Conservation (phyloP, 2,113 vertebrate genomes). For the Meles meles region DNA sequence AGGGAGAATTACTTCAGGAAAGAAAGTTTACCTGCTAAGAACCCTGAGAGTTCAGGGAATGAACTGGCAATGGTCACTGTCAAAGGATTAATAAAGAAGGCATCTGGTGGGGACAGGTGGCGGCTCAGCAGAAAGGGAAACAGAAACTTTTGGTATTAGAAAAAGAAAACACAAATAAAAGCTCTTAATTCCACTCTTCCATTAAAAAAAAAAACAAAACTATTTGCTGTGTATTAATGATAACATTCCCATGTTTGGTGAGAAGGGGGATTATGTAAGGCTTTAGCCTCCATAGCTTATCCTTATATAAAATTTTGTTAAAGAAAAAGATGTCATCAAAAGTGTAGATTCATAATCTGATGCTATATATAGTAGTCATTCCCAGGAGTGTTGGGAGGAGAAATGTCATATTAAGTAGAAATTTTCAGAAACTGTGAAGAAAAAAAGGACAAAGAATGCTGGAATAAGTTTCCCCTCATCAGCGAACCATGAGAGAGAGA, state of each 20-base stretch:
- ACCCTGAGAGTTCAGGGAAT: neutral
- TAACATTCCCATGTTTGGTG: neutral
- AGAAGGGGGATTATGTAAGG: neutral
- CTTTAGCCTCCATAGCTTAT: neutral
- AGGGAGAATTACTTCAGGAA: neutral
- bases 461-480: neutral
- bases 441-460: neutral
- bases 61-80: neutral
- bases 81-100: conserved; percentile 48
- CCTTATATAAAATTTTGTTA: neutral
- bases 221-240: neutral
- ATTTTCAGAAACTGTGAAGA: neutral
- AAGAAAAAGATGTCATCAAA: neutral
- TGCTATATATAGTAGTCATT: neutral
- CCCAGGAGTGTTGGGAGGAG: neutral
- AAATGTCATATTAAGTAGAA: neutral
- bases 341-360: neutral
- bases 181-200: neutral
- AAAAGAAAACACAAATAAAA: neutral
- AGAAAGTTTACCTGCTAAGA: neutral
- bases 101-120: conserved; percentile 61
- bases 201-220: neutral
- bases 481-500: neutral
- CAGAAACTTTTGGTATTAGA: neutral
- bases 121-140: conserved; percentile 53